Evolutionary conservation across 1,140 invertebrate species (phyloP), one percentile per base, ranked within the genome.

Genomic region (Trialeurodes vaporariorum): DNA sequence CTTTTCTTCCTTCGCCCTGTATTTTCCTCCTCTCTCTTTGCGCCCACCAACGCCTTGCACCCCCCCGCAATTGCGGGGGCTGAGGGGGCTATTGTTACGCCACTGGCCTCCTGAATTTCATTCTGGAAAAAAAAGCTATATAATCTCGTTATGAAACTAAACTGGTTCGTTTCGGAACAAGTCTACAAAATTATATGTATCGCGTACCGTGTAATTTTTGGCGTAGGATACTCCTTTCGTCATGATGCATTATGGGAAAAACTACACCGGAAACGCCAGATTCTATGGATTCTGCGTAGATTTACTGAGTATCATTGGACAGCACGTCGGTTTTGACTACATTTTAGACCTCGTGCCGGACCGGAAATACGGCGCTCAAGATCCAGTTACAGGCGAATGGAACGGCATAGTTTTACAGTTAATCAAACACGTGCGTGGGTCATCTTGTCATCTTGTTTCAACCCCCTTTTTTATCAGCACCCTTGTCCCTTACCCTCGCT

Each of bases 261-360:
- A 84, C 73, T 81, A 83, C 70, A 84, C 83, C 21, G 86, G 86
- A 59, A 91, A 91, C 76, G 82, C 82, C 66, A 80, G 85, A 59
- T 90, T 86, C 81, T 86, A 86, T 75, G 90, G 90, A 49, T 93
- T 91, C 81, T 91, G 88, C 77, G 84, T 93, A 64, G 90, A 93
- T 76, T 78, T 93, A 2, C 76, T 92, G 69, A 80, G 84, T 68
- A 77, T 81, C 66, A 78, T 89, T 60, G 81, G 86, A 5, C 80
- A 81, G 67, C 78, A 85, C 68, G 83, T 87, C 23, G 86, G 87
- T 59, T 92, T 92, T 77, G 84, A 86, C 64, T 93, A 90, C 78
- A 82, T 84, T 40, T 81, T 93, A 71, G 84, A 89, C 73, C 78
- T 89, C 66, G 89, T 90, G 22, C 83, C 85, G 11, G 91, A 93